Evolutionary conservation across 2,888 invertebrate genomes (phyloP), one percentile per base, ranked within the genome.

Genomic region (Poecilobothrus nobilitatus): DNA sequence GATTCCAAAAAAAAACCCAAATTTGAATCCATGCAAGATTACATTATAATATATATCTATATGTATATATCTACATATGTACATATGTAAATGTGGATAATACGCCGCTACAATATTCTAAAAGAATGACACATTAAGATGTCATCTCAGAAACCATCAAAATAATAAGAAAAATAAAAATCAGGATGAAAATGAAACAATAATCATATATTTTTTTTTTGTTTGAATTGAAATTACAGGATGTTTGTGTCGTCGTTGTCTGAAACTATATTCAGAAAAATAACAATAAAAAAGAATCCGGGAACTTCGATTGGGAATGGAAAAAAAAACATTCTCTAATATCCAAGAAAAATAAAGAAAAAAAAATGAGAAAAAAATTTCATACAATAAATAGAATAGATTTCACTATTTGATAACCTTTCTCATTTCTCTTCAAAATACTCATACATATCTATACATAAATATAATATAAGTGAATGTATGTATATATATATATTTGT

Each of bases 91-190:
- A 37, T 12, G 5, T 37, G 37, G 2, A 37, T 37, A 27, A 27
- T 27, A 27, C 27, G 37, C 12, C 8, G 37, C 37, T 37, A 37
- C 37, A 2, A 27, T 27, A 27, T 27, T 27, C 27, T 4, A 9
- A 41, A 41, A 41, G 41, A 41, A 41, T 41, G 41, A 41, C 53
- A 53, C 53, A 53, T 53, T 53, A 53, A 53, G 53, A 53, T 53
- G 53, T 53, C 53, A 53, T 53, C 53, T 53, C 15, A 18, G 18
- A 53, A 6, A 53, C 12, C 2, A 53, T 15, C 15, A 15, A 41
- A 41, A 27, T 53, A 53, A 37, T 37, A 37, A 37, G 18, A 53
- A n/a, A 53, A 53, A n/a, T 6, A 53, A 53, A 12, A 53, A 53
- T 12, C 53, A 53, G 15, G 18, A 53, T 6, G 3, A 6, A n/a